Percentiles rank a stretch among this genome's conserved stretches.
Conservation (phyloP, 2,113 vertebrate genomes). For the Agelaius phoeniceus region DNA sequence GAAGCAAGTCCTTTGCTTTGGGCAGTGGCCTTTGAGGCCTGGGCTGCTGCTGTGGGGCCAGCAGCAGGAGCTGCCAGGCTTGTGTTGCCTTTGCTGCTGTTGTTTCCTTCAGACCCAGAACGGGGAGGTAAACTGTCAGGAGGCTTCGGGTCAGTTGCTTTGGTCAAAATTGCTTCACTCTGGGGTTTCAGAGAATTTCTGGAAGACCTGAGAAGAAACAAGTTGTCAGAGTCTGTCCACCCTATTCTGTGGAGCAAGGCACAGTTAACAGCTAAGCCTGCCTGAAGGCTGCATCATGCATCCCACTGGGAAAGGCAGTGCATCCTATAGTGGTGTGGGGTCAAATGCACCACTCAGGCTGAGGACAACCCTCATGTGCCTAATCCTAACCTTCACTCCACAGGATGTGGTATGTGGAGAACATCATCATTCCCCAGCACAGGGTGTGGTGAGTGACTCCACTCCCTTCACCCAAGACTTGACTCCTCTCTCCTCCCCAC, state of each 20-base stretch:
- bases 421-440: neutral
- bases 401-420: neutral
- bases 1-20: neutral
- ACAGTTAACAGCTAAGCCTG: neutral
- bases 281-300: neutral
- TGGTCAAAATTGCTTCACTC: slow-evolving; percentile 46
- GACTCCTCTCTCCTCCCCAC: neutral
- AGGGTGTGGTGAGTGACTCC: neutral
- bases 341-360: neutral
- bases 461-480: neutral
- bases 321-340: neutral
- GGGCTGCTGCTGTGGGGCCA: neutral
- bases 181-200: slow-evolving; percentile 66
- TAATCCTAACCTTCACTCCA: neutral
- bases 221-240: neutral
- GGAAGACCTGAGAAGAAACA: slow-evolving; percentile 62
- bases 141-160: slow-evolving; percentile 49
- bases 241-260: neutral
- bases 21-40: slow-evolving; percentile 6
- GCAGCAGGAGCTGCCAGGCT: neutral
- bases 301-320: neutral
- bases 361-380: neutral
- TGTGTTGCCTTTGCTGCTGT: neutral
- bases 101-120: neutral
- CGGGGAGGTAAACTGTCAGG: slow-evolving; percentile 10